Evolutionary conservation across 2,113 vertebrate genomes (phyloP), one percentile per base, ranked within the genome.

Genomic region (Pongo abelii): DNA sequence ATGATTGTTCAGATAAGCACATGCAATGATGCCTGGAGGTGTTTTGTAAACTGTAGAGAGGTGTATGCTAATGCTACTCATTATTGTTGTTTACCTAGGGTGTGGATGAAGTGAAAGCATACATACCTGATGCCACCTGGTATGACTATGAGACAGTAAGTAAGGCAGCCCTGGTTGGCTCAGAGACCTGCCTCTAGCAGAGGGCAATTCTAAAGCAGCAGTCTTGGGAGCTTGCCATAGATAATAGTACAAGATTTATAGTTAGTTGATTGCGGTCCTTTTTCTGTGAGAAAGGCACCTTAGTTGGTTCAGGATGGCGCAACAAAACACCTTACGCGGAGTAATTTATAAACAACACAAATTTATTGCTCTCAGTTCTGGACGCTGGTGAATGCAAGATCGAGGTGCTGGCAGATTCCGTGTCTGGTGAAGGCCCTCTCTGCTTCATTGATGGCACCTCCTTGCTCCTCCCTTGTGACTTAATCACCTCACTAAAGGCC

Each of bases 111-210:
- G 98, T 99, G 50, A 12, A 0, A 0, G 99, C 98, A 6, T 99
- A 99, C 55, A 84, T 99, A 2, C 99, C 99, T 0, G n/a, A 98
- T 1, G 98, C 97, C 52, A 95, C 95, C 97, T 99, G 99, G 99
- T 99, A 99, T 4, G 97, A 99, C 95, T 99, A 98, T 94, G 89
- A 99, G 97, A 99, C 98, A 2, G 99, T 99, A 98, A 99, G 99
- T 98, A 0, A 86, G 52, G 50, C 12, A 6, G 27, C 4, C n/a
- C 43, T 2, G 0, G 1, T 23, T 43, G 10, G 32, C 8, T 43
- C 67, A 38, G 72, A 84, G 25, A 69, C 57, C 38, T 64, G 18
- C 48, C 77, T 70, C 35, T 52, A 43, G n/a, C 69, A 87, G 30
- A 52, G 13, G 43, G 32, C n/a, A 20, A 22, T 35, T 55, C 11